Evolutionary conservation across 2,113 vertebrate genomes (phyloP).

Genomic region (Xyliphius kryptos): DNA sequence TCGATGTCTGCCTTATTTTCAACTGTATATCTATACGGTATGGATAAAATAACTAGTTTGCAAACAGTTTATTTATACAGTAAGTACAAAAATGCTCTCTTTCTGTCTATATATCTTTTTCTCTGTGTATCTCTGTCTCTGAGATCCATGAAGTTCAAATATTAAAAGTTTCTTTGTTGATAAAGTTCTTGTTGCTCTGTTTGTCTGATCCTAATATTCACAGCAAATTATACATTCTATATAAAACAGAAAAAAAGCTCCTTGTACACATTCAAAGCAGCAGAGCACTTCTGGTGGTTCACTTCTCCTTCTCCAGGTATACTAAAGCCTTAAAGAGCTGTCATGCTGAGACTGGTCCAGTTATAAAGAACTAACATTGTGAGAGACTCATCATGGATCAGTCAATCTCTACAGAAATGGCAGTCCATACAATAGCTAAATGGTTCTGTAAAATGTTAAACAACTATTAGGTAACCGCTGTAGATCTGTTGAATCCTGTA

Average conservation of each 20-base stretch:
- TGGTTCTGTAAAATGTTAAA: conserved; percentile 6
- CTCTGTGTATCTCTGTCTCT: not conserved
- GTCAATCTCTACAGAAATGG: conserved; percentile 3
- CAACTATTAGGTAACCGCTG: not conserved
- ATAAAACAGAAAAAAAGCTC: not conserved
- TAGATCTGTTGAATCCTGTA: not conserved
- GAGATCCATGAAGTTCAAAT: not conserved
- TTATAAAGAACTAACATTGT: not conserved
- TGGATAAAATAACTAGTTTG: not conserved
- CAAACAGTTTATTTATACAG: not conserved
- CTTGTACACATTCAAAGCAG: not conserved
- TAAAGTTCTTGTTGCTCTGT: not conserved
- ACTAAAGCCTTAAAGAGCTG: conserved; percentile 6
- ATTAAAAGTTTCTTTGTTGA: not conserved
- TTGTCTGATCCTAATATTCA: not conserved
- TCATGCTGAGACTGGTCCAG: conserved; percentile 4
- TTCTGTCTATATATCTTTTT: too few species aligned
- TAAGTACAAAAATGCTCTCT: not conserved
- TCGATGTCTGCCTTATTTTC: not conserved
- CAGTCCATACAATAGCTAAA: not conserved
- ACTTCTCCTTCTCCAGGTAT: not conserved
- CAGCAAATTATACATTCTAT: not conserved
- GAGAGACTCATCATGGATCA: conserved; percentile 10
- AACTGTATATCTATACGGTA: too few species aligned
- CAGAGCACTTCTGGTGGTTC: not conserved